Evolutionary conservation across 2,888 invertebrate species (phyloP), one percentile per base, ranked within the genome.

Genomic region (Tipula vernalis): DNA sequence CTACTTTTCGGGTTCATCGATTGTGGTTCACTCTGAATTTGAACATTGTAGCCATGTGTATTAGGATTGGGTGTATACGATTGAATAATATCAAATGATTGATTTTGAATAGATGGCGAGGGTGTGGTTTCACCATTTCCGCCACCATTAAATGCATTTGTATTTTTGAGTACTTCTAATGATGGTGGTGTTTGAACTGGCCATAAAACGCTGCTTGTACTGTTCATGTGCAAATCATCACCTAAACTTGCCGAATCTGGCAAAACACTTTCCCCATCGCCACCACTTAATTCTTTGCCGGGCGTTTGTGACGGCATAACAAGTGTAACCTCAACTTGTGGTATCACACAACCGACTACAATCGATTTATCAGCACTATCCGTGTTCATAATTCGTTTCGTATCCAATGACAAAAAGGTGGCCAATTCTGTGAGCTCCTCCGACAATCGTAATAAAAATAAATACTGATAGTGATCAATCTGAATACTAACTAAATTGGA

Each of bases 381-480:
- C 91, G 71, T 3, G 18, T 94, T 93, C 88, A 94, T 90, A 89
- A 96, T 95, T 87, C 95, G 92, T 88, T 95, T 95, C 0, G 96
- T 95, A 90, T 97, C 97, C 87, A 96, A 93, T 2, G 95, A 94
- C 57, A 97, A 91, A 92, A 96, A 97, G 12, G 96, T 96, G 5
- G 95, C 93, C 92, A 97, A 92, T 91, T 97, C 97, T 0, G 96
- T 94, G 44, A 97, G 91, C 86, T 95, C 94, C 91, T 98, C 98
- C 36, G 96, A 93, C 89, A 98, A 93, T 86, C 98, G 93, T 91
- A 98, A 92, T 86, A 98, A 93, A 92, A 98, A 98, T 89, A 98
- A 93, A 92, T 96, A 96, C 92, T 98, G 98, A 91, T 96, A 98
- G 91, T 98, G 98, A 92, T 98, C 98, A 87, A 99, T 93, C 92